phyloP scores from a whole-genome alignment of 2,797 vertebrate genomes.

The Dendrocincla fuliginosa region DNA sequence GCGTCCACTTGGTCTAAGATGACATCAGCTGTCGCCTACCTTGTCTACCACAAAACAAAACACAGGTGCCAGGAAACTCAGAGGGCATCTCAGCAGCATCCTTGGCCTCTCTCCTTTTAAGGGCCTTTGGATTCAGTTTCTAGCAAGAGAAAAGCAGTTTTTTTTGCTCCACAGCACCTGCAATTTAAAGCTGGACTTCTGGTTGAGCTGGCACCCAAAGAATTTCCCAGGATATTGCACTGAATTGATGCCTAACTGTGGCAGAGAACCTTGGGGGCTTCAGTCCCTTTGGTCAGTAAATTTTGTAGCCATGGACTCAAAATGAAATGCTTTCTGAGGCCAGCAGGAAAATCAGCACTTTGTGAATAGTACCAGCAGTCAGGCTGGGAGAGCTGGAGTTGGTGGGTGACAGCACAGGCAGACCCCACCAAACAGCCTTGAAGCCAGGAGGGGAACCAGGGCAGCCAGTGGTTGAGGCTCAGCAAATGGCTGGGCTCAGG shows the following conservation, averaged over 20 bases:
- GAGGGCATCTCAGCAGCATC: background rate
- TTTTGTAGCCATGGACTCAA: background rate
- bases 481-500: background rate
- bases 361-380: background rate
- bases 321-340: background rate
- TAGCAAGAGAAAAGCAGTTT: background rate
- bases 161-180: background rate
- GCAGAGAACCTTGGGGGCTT: background rate
- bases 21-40: background rate
- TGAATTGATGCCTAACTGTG: background rate
- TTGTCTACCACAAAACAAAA: background rate
- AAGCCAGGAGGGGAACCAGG: background rate
- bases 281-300: background rate
- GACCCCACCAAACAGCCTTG: background rate
- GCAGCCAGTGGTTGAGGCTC: background rate
- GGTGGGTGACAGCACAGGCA: fast-evolving
- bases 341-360: background rate
- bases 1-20: background rate
- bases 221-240: background rate
- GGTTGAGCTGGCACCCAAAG: background rate
- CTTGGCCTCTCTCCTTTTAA: background rate
- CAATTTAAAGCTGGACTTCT: background rate
- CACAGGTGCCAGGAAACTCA: background rate
- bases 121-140: background rate
- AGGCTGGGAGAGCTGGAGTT: background rate